phyloP scores from a whole-genome alignment of 1,140 invertebrate genomes.

The Sycobia sp. region DNA sequence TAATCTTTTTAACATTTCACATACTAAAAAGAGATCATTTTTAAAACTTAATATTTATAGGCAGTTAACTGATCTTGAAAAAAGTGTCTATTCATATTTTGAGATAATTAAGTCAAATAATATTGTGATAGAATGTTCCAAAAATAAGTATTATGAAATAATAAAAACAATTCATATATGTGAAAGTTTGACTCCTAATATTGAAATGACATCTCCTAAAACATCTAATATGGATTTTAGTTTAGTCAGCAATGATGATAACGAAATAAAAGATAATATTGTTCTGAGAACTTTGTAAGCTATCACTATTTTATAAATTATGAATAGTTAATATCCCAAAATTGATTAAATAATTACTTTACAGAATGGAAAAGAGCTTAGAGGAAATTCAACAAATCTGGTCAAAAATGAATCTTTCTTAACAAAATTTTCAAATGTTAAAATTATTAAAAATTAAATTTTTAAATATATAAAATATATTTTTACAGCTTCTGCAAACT shows the following conservation, averaged over 20 bases:
- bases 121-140: conserved; percentile 7
- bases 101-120: conserved; percentile 3
- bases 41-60: too few relatives aligned
- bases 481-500: background rate
- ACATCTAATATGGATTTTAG: background rate
- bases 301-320: background rate
- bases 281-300: conserved; percentile 12
- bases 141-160: conserved; percentile 1
- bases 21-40: background rate
- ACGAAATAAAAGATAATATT: conserved; percentile 24
- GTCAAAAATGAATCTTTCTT: background rate
- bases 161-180: background rate
- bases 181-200: background rate
- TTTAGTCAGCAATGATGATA: background rate
- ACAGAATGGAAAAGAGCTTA: conserved; percentile 40
- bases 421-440: too few relatives aligned
- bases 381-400: conserved; percentile 36
- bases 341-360: conserved; percentile 22
- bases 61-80: background rate
- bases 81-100: background rate
- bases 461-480: background rate
- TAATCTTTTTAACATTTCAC: too few relatives aligned
- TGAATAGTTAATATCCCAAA: background rate
- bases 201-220: background rate
- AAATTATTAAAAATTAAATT: conserved; percentile 2